These are phyloP conservation scores for Sarcophaga carnaria DNA, from an alignment of 2,888 invertebrate species.

Conservation along the genomic window DNA sequence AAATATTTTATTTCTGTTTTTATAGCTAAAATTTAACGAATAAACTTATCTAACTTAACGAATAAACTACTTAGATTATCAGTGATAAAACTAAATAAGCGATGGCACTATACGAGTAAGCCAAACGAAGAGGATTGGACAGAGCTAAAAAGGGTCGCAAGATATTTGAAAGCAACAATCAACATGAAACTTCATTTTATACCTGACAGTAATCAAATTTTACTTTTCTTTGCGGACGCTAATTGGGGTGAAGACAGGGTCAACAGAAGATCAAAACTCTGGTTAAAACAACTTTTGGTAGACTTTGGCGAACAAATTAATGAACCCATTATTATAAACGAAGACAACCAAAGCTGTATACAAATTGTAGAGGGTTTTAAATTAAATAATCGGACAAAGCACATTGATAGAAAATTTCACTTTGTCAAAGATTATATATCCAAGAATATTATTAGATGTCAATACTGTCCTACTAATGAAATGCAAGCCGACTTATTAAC, in stretches of 20 bases:
- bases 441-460: too few relatives aligned
- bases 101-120: neutral
- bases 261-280: neutral
- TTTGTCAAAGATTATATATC: too few relatives aligned
- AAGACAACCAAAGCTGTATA: neutral
- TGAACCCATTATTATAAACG: conserved; percentile 11
- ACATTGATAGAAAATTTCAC: too few relatives aligned
- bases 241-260: conserved; percentile 31
- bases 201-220: neutral
- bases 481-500: too few relatives aligned
- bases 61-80: too few relatives aligned
- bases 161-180: conserved; percentile 30
- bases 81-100: too few relatives aligned
- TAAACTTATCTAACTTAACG: too few relatives aligned
- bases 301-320: conserved; percentile 17
- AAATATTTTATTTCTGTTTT: too few relatives aligned
- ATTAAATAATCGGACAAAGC: too few relatives aligned
- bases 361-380: too few relatives aligned
- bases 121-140: conserved; percentile 33
- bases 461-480: too few relatives aligned
- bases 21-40: too few relatives aligned
- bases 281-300: conserved; percentile 24
- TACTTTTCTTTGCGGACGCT: conserved; percentile 33
- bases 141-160: conserved; percentile 21
- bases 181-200: conserved; percentile 2